A percentile compares a stretch with the other conserved stretches of the same genome.
Conservation (phyloP, 2,113 vertebrate species). For the Corythornis vintsioides region DNA sequence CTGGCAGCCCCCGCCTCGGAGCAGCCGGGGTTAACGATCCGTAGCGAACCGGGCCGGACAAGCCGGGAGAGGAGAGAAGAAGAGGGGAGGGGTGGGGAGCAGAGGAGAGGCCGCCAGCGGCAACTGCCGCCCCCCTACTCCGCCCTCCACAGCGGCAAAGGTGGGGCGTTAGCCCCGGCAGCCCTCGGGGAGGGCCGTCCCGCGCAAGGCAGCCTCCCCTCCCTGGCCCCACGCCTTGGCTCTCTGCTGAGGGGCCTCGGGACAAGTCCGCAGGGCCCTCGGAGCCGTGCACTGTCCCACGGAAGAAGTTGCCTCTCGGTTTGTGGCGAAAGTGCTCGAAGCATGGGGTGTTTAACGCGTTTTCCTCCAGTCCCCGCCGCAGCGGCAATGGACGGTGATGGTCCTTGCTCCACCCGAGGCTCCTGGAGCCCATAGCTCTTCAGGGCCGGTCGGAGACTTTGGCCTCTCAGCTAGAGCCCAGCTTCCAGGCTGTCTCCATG, state of each 20-base stretch:
- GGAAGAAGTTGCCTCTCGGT: not conserved
- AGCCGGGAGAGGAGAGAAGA: not conserved
- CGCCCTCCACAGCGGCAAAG: not conserved
- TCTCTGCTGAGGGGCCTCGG: too few relatives aligned
- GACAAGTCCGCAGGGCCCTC: not conserved
- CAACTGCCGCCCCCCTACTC: not conserved
- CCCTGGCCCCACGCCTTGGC: accelerated
- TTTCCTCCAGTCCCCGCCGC: too few relatives aligned
- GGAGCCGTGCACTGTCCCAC: not conserved
- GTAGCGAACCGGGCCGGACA: not conserved
- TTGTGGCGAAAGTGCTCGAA: not conserved
- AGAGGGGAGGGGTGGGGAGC: not conserved
- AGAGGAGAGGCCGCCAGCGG: not conserved
- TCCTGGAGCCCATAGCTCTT: accelerated
- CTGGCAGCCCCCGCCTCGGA: constrained; percentile 24
- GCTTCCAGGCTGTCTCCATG: accelerated
- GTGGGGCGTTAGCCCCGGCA: not conserved
- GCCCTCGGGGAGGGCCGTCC: not conserved
- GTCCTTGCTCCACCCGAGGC: accelerated
- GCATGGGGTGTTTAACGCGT: accelerated
- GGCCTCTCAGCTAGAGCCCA: accelerated
- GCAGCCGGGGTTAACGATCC: not conserved
- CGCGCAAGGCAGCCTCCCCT: not conserved
- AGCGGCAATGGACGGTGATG: accelerated
- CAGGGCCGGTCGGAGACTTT: accelerated